Conservation (phyloP, 2,888 invertebrate genomes). For the Sphaerophoria taeniata region DNA sequence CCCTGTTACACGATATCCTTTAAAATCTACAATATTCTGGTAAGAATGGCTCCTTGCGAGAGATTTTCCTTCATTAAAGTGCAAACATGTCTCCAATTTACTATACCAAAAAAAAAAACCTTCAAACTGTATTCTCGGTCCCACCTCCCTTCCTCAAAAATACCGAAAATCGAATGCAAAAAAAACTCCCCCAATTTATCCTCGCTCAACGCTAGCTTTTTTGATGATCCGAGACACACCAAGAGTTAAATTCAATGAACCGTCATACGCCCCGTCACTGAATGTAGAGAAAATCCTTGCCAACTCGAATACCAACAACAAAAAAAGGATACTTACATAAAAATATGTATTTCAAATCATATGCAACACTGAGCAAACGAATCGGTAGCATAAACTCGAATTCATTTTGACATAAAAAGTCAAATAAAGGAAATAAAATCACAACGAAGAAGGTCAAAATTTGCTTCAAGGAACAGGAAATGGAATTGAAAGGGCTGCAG, state of each 20-base stretch:
- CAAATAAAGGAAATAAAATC: neutral
- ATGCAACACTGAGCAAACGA: constrained; percentile 59
- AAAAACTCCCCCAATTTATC: constrained; percentile 13
- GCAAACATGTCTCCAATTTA: constrained; percentile 48
- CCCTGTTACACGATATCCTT: constrained; percentile 1
- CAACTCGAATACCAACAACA: neutral
- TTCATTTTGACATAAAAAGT: constrained; percentile 14
- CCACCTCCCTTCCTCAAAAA: neutral
- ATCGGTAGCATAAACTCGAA: constrained; percentile 54
- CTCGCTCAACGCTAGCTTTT: constrained; percentile 48
- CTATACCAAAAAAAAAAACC: constrained; percentile 45
- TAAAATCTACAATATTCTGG: neutral
- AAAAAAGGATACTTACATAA: constrained; percentile 21
- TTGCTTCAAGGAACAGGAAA: too few relatives aligned
- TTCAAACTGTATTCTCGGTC: neutral
- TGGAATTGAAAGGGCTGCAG: neutral
- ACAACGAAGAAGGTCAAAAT: constrained; percentile 15
- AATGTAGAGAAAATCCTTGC: constrained; percentile 24
- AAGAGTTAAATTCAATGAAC: constrained; percentile 53
- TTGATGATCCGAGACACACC: constrained; percentile 63
- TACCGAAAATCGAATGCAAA: neutral
- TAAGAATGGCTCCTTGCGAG: constrained; percentile 22
- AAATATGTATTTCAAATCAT: constrained; percentile 60
- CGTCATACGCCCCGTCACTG: neutral
- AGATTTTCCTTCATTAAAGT: constrained; percentile 24